A percentile compares a stretch with the other conserved stretches of the same genome.
These are phyloP conservation scores for Oreonectes daqikongensis DNA, from an alignment of 2,797 vertebrate genomes.

Conservation along the genomic window DNA sequence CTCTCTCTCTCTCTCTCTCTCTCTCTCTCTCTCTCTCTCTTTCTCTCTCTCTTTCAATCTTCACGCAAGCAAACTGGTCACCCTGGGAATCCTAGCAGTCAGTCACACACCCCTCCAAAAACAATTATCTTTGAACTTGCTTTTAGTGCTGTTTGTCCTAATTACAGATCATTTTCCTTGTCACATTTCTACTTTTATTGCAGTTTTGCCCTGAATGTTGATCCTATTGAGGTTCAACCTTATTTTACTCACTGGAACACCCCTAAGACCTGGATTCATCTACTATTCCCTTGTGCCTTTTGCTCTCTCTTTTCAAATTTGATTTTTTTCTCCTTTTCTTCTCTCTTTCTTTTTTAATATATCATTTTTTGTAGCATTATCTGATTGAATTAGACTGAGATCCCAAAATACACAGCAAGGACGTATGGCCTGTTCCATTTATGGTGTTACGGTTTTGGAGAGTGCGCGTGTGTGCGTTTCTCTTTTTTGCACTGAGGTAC, in stretches of 20 bases:
- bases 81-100: slow-evolving; percentile 71
- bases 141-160: slow-evolving; percentile 78
- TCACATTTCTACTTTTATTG: slow-evolving; percentile 66
- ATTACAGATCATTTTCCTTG: slow-evolving; percentile 70
- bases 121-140: slow-evolving; percentile 76
- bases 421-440: slow-evolving; percentile 75
- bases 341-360: slow-evolving; percentile 48
- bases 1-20: slow-evolving; percentile 38
- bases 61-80: slow-evolving; percentile 62
- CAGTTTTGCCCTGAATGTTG: slow-evolving; percentile 70
- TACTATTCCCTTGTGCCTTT: slow-evolving; percentile 58
- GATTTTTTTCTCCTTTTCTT: slow-evolving; percentile 49
- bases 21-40: slow-evolving; percentile 36
- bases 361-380: slow-evolving; percentile 67
- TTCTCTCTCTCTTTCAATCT: slow-evolving; percentile 40
- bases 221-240: slow-evolving; percentile 71
- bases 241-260: slow-evolving; percentile 68
- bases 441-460: slow-evolving; percentile 51
- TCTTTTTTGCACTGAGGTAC: slow-evolving; percentile 49
- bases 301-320: slow-evolving; percentile 56
- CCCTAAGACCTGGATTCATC: slow-evolving; percentile 71
- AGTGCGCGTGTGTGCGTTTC: slow-evolving; percentile 40
- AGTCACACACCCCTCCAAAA: slow-evolving; percentile 66
- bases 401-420: slow-evolving; percentile 71
- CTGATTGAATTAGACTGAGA: slow-evolving; percentile 70